Conservation (phyloP, 2,888 invertebrate genomes). For the Eubasilissa splendida region DNA sequence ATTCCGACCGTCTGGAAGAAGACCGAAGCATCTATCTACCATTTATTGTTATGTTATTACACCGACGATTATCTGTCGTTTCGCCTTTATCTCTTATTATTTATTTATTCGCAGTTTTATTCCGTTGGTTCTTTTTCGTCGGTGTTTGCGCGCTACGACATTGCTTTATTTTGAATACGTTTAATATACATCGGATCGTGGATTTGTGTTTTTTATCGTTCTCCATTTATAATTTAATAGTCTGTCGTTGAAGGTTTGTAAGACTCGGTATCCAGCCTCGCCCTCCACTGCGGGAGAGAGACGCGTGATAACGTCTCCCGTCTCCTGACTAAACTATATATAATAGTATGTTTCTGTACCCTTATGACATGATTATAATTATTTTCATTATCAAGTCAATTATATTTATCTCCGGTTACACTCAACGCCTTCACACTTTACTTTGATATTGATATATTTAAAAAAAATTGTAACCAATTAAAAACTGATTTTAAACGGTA, state of each 20-base stretch:
- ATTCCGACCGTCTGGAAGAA: conserved; percentile 4
- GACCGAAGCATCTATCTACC: conserved; percentile 5
- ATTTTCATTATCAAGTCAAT: no score
- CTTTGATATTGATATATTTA: no score
- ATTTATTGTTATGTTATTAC: conserved; percentile 43
- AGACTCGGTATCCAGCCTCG: background rate
- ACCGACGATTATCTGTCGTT: conserved; percentile 44
- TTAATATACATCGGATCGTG: conserved; percentile 42
- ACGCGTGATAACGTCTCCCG: conserved; percentile 1
- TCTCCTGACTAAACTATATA: background rate
- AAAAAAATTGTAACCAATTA: no score
- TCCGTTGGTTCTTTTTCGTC: conserved; percentile 34
- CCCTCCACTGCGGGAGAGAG: conserved; percentile 1
- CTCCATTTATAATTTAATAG: conserved; percentile 51
- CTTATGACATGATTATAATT: no score
- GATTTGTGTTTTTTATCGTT: conserved; percentile 43
- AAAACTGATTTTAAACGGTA: no score
- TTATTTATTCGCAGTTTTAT: conserved; percentile 41
- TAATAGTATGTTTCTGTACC: no score
- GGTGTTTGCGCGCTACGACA: conserved; percentile 43
- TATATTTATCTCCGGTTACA: no score
- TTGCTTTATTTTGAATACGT: conserved; percentile 44
- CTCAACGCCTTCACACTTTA: no score
- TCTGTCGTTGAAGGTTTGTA: conserved; percentile 29
- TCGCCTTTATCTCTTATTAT: conserved; percentile 40